A percentile compares a stretch with the other conserved stretches of the same genome.
phyloP scores from a whole-genome alignment of 2,113 vertebrate species.

The Phylloscopus whistleri region DNA sequence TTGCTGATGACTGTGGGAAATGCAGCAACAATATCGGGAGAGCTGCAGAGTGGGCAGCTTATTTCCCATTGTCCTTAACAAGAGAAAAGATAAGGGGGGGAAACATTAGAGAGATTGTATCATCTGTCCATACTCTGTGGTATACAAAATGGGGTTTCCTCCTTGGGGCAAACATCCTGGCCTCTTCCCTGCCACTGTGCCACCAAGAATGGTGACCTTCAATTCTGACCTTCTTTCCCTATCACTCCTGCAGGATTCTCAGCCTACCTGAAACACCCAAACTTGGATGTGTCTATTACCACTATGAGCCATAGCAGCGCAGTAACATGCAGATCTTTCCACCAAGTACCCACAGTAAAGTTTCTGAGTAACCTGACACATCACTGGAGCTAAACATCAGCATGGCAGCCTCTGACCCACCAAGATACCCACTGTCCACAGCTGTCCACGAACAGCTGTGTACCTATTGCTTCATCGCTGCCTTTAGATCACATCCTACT shows the following conservation, averaged over 20 bases:
- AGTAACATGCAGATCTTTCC: background rate
- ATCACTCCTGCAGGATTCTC: background rate
- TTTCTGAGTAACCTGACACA: background rate
- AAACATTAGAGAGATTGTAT: background rate
- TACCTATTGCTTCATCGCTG: background rate
- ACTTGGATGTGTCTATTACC: background rate
- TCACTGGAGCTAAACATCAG: background rate
- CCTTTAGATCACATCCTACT: background rate
- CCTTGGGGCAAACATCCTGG: background rate
- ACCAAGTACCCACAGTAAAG: background rate
- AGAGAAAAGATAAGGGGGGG: background rate
- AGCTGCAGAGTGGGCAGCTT: background rate
- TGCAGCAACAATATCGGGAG: fast-evolving
- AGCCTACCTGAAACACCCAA: background rate
- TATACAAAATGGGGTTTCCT: background rate
- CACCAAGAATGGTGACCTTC: background rate
- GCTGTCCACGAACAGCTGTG: background rate
- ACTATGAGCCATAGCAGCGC: background rate
- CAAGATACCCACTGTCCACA: background rate
- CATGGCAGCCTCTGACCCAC: background rate
- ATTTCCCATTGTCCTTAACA: background rate
- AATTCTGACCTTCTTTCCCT: background rate
- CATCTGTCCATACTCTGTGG: fast-evolving
- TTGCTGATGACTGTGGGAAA: background rate
- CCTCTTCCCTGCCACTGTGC: background rate